Conservation (phyloP, 2,797 vertebrate species). For the Sebastes iracundus region DNA sequence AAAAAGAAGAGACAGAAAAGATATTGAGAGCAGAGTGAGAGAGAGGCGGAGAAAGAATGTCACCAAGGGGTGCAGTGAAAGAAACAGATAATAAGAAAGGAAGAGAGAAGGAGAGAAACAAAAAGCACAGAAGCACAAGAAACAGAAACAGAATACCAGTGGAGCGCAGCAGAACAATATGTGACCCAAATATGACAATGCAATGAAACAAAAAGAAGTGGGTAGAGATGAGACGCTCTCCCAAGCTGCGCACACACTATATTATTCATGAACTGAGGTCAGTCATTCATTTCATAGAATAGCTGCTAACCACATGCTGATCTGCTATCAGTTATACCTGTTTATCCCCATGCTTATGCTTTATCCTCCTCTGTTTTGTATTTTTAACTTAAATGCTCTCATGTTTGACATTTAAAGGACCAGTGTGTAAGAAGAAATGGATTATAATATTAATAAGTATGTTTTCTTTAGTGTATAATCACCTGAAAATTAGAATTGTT, state of each 20-base stretch:
- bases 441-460: too few relatives aligned
- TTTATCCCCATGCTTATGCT: not conserved
- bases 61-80: conserved; percentile 26
- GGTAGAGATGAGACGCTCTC: conserved; percentile 23
- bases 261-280: conserved; percentile 44
- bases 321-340: not conserved
- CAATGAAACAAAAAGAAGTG: conserved; percentile 31
- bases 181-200: conserved; percentile 68
- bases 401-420: not conserved
- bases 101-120: conserved; percentile 20
- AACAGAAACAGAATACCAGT: conserved; percentile 36
- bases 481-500: too few relatives aligned
- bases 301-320: conserved; percentile 18
- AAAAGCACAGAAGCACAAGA: conserved; percentile 8
- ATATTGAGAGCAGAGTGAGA: conserved; percentile 3
- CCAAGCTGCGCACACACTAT: not conserved
- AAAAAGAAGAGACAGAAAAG: conserved; percentile 17
- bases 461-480: too few relatives aligned
- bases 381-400: not conserved
- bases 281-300: conserved; percentile 25
- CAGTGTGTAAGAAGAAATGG: too few relatives aligned
- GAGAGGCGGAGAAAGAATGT: conserved; percentile 12
- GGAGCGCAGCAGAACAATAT: conserved; percentile 37
- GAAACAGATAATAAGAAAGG: conserved; percentile 29
- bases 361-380: not conserved